Conservation (phyloP, 1,140 invertebrate species). For the Coenobita brevimanus region DNA sequence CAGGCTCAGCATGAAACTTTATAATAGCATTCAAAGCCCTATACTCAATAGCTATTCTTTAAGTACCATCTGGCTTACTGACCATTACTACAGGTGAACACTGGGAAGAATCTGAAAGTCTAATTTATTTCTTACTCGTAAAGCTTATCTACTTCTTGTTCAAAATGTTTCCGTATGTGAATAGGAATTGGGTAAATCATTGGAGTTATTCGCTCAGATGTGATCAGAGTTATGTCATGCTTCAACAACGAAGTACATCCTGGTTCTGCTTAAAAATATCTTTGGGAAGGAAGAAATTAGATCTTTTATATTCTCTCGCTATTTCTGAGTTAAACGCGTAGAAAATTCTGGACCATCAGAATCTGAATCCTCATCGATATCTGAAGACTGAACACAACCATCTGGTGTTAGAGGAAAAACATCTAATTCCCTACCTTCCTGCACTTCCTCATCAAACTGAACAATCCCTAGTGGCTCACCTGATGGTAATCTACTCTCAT, state of each 20-base stretch:
- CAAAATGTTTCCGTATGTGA: not conserved
- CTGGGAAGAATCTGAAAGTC: slow-evolving; percentile 9
- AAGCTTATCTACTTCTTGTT: slow-evolving; percentile 1
- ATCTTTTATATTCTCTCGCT: too few species aligned
- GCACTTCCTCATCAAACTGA: not conserved
- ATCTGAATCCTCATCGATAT: too few species aligned
- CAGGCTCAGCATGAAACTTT: too few species aligned
- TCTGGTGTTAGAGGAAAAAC: too few species aligned
- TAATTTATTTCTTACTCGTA: not conserved
- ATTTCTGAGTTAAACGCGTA: too few species aligned
- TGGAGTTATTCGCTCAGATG: not conserved
- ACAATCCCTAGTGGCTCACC: too few species aligned
- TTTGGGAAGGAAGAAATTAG: not conserved
- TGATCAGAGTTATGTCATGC: not conserved
- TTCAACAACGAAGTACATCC: too few species aligned
- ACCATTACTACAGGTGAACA: slow-evolving; percentile 43
- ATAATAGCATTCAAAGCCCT: slow-evolving; percentile 7
- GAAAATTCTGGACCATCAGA: too few species aligned
- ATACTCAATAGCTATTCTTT: slow-evolving; percentile 14
- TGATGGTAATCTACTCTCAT: not conserved
- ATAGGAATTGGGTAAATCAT: too few species aligned
- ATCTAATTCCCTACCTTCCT: not conserved
- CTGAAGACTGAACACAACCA: too few species aligned
- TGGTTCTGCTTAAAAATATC: not conserved
- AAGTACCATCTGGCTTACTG: slow-evolving; percentile 16